Base-by-base conservation (phyloP, 2,113 vertebrate genomes). In the Taurulus bubalis region DNA sequence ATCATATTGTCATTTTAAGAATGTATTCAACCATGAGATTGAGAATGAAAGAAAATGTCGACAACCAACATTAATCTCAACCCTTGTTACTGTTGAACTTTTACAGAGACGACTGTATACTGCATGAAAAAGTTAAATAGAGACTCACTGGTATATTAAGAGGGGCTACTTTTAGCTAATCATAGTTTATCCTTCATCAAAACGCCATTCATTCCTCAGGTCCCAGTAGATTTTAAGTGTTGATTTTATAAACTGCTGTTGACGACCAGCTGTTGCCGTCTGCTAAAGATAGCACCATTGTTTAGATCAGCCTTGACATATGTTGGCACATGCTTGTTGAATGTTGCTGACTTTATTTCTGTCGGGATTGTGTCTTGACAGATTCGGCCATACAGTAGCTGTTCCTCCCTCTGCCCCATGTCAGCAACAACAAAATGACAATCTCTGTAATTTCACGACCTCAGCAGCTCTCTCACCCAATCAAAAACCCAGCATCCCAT, bases 201-300 rank as follows among this genome's bases (percentile, higher is more conserved):
- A 45, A 15, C 4, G 3, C 16, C 22, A 15, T 24, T 24, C 62
- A 49, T 73, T 62, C 65, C 71, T 74, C 53, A 16, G 34, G 14
- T 66, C 71, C 62, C 81, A 34, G 34, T 3, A 4, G 79, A 69
- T 20, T 30, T 30, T 6, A 63, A 24, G 63, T 80, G 67, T 55
- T 75, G 71, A 81, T 77, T 80, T 76, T 81, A 87, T 79, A 62
- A 75, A 69, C 63, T 36, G 69, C 65, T 2, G 3, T 55, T 58
- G n/a, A 22, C 30, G 18, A 81, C 1, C 91, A 90, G 87, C 76
- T 91, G 91, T 78, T 80, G 64, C 77, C 34, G 32, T 4, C 28
- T 38, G 59, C 85, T 87, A 88, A 88, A 88, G 66, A 89, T 90
- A 91, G 82, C 28, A 0, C 53, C 72, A 79, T 90, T 93, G 89